These are phyloP conservation scores for Drosophila demipolita DNA, from an alignment of 2,888 invertebrate species.

Conservation along the genomic window DNA sequence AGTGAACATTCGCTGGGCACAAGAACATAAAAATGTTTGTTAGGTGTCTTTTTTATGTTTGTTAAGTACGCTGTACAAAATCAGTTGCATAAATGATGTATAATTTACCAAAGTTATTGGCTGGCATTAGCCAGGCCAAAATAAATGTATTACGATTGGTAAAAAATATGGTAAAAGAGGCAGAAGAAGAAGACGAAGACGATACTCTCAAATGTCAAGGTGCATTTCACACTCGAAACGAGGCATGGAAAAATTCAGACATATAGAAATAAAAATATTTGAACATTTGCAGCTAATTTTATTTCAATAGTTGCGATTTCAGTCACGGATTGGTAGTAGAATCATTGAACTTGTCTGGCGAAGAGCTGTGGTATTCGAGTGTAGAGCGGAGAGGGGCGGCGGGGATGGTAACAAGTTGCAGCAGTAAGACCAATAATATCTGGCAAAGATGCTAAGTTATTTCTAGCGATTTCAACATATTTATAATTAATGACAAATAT, in stretches of 20 bases:
- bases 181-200: conserved; percentile 3
- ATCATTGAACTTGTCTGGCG: conserved; percentile 75
- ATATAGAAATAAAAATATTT: conserved; percentile 41
- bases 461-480: conserved; percentile 72
- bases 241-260: conserved; percentile 20
- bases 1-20: conserved; percentile 11
- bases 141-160: conserved; percentile 64
- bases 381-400: background rate
- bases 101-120: conserved; percentile 54
- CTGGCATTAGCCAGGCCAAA: conserved; percentile 39
- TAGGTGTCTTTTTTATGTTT: conserved; percentile 2
- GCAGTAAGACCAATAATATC: conserved; percentile 45
- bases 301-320: conserved; percentile 40
- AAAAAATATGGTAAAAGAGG: conserved; percentile 37
- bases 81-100: conserved; percentile 51
- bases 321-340: conserved; percentile 60
- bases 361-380: background rate
- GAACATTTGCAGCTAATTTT: conserved; percentile 70
- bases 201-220: conserved; percentile 70
- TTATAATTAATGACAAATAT: conserved; percentile 79
- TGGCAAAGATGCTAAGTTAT: conserved; percentile 61
- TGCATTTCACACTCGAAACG: conserved; percentile 70
- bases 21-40: conserved; percentile 36
- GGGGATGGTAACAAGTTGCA: conserved; percentile 26
- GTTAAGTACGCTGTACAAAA: conserved; percentile 1